Base-by-base conservation (phyloP, 2,888 invertebrate species). In the Sinelater perroti region DNA sequence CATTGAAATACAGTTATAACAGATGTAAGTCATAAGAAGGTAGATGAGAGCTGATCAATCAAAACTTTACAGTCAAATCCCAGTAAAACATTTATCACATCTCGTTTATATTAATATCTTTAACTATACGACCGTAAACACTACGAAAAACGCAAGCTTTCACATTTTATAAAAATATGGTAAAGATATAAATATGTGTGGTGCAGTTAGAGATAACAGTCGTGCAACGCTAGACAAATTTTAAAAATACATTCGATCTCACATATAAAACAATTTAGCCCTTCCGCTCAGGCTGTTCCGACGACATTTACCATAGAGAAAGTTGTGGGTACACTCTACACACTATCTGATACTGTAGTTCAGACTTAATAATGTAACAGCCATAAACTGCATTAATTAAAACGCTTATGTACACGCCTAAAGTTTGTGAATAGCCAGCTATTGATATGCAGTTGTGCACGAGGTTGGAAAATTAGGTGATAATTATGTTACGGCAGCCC, bases 211-310 rank as follows among this genome's bases (percentile, higher is more conserved):
- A 57, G 56, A 56, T 51, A 56, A 56, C 28, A 56, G 56, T 56
- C 57, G 35, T 57, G 57, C 53, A 53, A 53, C 53, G 35, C 49
- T 49, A 56, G 56, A 56, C 47, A 64, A 62, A 61, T 62, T 65
- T 65, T 63, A 65, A 65, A 65, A 63, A 65, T 65, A 65, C 63
- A 63, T 65, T 65, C 60, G 53, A 57, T 60, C n/a, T n/a, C n/a
- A n/a, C n/a, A 57, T 60, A 61, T 61, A 63, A 63, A 57, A 65
- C 63, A 53, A 61, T 60, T 60, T 61, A 63, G 53, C 49, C 40
- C 44, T 58, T 49, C n/a, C n/a, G 45, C 28, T 44, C 54, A 54
- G 49, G 49, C 59, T 59, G 54, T 44, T 54, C 49, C 24, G 44
- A 28, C 57, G 54, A 58, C 51, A 54, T 40, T 51, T 11, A n/a